Evolutionary conservation across 2,797 vertebrate species (phyloP).

Genomic region (Falco columbarius): DNA sequence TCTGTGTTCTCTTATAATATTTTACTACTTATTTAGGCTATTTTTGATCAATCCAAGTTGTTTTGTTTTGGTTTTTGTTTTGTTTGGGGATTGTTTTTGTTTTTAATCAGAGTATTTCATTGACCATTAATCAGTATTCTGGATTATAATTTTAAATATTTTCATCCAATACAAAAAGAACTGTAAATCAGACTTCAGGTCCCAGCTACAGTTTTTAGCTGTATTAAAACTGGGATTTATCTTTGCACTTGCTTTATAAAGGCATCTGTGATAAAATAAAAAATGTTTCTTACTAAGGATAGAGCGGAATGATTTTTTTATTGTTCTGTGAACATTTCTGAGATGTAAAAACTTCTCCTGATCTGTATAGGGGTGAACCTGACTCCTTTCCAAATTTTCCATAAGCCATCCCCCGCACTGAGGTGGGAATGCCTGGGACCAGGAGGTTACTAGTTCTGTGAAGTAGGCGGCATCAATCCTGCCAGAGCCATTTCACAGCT

Average conservation of each 20-base stretch:
- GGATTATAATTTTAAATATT: background rate
- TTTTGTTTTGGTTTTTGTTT: background rate
- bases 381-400: background rate
- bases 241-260: background rate
- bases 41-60: background rate
- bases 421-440: background rate
- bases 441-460: background rate
- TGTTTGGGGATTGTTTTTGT: background rate
- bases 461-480: background rate
- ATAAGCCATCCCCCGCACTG: fast-evolving
- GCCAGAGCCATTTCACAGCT: background rate
- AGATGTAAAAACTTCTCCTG: background rate
- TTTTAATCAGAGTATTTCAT: background rate
- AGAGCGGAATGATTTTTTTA: background rate
- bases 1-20: background rate
- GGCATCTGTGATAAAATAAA: background rate
- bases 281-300: background rate
- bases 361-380: background rate
- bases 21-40: background rate
- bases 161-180: background rate
- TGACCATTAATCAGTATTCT: background rate
- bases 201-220: background rate
- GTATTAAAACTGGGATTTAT: background rate
- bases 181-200: background rate
- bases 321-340: background rate